Base-by-base conservation (phyloP, 2,888 invertebrate species). In the Chrysodeixis includens region DNA sequence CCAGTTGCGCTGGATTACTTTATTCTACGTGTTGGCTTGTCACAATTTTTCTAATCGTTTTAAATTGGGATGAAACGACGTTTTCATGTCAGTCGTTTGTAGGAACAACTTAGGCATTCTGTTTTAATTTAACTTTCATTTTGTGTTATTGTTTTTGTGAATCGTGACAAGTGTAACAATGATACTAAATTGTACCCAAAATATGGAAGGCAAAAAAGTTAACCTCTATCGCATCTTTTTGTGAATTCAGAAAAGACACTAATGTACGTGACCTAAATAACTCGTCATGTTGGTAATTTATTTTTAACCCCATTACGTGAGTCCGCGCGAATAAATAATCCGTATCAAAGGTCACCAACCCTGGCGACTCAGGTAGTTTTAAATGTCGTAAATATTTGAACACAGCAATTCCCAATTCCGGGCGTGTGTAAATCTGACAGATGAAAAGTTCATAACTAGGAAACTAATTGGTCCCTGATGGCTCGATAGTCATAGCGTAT, bases 381-480 rank as follows among this genome's bases (percentile, higher is more conserved):
- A 71, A 74, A 81, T 68, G 57, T 62, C 64, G 56, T 79, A 79
- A 82, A 84, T 82, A 79, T 82, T 80, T 79, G 66, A 72, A 71
- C 68, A 65, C 63, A 68, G 63, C 72, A 74, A 82, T 80, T 83
- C 86, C 86, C 83, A 69, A 73, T 75, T 74, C 83, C 73, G 70
- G 62, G 66, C 22, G 69, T 76, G 54, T 83, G 83, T 84, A 84
- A 87, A 87, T 85, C 86, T 86, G 88, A 87, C 89, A 83, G 84
- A 83, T 84, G 86, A 86, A 89, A 91, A 92, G 88, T 91, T 91
- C 85, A 89, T 89, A 90, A 91, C 90, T 85, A 86, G 88, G 75
- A 88, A 89, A 91, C 88, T 91, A 92, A 92, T 92, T 88, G 90
- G 88, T 87, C 92, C 88, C 89, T 32, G 56, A 80, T 79, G 88